Percentiles rank a stretch among this genome's conserved stretches.
Evolutionary conservation across 2,888 invertebrate species (phyloP).

Genomic region (Drepanosiphum platanoidis): DNA sequence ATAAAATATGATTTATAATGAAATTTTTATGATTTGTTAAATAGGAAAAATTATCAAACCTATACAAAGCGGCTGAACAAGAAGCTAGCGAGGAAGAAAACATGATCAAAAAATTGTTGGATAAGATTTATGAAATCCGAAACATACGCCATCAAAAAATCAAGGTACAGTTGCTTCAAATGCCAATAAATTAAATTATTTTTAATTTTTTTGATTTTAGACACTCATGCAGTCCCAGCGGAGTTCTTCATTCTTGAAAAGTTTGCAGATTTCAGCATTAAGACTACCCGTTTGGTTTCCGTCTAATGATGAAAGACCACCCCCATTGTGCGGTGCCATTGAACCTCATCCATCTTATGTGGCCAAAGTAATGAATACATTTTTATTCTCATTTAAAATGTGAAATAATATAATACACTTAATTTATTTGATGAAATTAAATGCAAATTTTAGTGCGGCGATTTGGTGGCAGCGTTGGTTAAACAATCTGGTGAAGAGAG

Average conservation of each 20-base stretch:
- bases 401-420: background rate
- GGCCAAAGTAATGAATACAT: constrained; percentile 74
- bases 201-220: constrained; percentile 30
- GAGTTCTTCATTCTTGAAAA: constrained; percentile 72
- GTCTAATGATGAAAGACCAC: constrained; percentile 85
- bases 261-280: constrained; percentile 90
- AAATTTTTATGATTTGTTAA: background rate
- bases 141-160: constrained; percentile 87
- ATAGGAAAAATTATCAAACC: constrained; percentile 79
- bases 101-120: constrained; percentile 81
- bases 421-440: constrained; percentile 52
- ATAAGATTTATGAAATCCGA: constrained; percentile 89
- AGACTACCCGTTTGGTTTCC: constrained; percentile 94
- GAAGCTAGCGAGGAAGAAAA: constrained; percentile 89
- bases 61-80: constrained; percentile 81
- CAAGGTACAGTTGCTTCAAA: constrained; percentile 29
- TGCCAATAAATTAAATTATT: constrained; percentile 68
- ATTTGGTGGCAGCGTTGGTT: constrained; percentile 95
- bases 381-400: constrained; percentile 14
- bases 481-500: constrained; percentile 89
- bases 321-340: constrained; percentile 88
- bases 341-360: constrained; percentile 84
- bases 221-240: constrained; percentile 50
- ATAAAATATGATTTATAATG: background rate
- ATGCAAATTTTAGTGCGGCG: constrained; percentile 78